These are phyloP conservation scores for Etheostoma nigrum DNA, from an alignment of 2,797 vertebrate genomes.

Conservation along the genomic window DNA sequence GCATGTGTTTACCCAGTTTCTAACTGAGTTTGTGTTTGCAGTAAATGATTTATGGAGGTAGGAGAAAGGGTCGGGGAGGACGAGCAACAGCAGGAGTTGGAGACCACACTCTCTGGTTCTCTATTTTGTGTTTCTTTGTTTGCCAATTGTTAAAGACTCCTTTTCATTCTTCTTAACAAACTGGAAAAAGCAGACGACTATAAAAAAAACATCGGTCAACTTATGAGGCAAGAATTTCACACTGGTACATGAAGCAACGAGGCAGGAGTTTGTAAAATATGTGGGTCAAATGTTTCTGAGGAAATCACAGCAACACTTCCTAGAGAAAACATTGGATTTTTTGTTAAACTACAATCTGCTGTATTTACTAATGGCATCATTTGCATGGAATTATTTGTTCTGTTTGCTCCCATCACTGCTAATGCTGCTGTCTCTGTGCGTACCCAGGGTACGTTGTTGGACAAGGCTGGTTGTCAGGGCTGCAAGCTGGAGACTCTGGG, in stretches of 20 bases:
- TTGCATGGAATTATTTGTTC: slow-evolving; percentile 56
- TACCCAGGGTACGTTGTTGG: slow-evolving; percentile 35
- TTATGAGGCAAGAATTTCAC: not conserved
- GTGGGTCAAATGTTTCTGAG: slow-evolving; percentile 12
- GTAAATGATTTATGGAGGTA: slow-evolving; percentile 78
- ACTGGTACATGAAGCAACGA: not conserved
- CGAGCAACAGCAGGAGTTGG: slow-evolving; percentile 7
- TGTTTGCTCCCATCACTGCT: slow-evolving; percentile 67
- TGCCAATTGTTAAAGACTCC: not conserved
- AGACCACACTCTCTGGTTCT: not conserved
- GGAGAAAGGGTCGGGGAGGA: slow-evolving; percentile 15
- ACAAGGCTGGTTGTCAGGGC: slow-evolving; percentile 1
- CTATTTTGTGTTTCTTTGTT: not conserved
- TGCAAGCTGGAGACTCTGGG: slow-evolving; percentile 65
- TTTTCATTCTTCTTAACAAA: not conserved
- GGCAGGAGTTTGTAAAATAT: slow-evolving; percentile 4
- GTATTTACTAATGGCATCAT: slow-evolving; percentile 41
- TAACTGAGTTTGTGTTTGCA: slow-evolving; percentile 21
- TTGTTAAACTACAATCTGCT: not conserved
- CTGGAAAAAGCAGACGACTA: not conserved
- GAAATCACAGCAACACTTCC: not conserved
- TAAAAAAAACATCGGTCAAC: not conserved
- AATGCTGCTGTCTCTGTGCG: slow-evolving; percentile 49
- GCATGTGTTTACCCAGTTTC: slow-evolving; percentile 48
- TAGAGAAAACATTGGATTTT: not conserved